A percentile compares a stretch with the other conserved stretches of the same genome.
Conservation (phyloP, 2,888 invertebrate genomes). For the Eretmocerus hayati region DNA sequence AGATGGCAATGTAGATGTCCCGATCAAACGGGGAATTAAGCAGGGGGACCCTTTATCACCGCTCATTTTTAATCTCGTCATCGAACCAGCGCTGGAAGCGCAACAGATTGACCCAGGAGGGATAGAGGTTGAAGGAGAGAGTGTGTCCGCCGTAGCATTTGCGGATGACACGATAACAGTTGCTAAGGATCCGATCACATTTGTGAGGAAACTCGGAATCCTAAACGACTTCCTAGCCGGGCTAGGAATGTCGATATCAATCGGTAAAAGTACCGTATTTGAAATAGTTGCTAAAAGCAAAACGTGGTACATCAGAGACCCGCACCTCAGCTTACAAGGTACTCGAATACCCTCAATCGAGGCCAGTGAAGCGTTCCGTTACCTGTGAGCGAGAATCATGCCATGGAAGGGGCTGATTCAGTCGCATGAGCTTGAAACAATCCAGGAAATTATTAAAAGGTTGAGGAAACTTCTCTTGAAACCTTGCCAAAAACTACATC, state of each 20-base stretch:
- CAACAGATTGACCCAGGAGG: background rate
- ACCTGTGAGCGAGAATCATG: background rate
- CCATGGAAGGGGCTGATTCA: background rate
- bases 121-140: background rate
- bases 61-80: slow-evolving; percentile 12
- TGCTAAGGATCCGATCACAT: background rate
- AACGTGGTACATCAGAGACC: background rate
- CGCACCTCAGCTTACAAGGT: background rate
- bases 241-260: background rate
- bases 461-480: background rate
- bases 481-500: background rate
- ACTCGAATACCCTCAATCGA: background rate
- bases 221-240: background rate
- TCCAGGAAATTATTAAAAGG: background rate
- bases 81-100: background rate
- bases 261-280: background rate
- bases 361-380: background rate
- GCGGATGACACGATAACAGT: background rate
- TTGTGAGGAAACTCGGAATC: background rate
- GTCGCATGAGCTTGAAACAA: background rate
- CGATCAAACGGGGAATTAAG: background rate
- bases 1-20: background rate
- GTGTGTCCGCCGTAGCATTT: background rate
- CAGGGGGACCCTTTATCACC: slow-evolving; percentile 34
- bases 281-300: background rate